Conservation (phyloP, 2,113 vertebrate species). For the Tichodroma muraria region DNA sequence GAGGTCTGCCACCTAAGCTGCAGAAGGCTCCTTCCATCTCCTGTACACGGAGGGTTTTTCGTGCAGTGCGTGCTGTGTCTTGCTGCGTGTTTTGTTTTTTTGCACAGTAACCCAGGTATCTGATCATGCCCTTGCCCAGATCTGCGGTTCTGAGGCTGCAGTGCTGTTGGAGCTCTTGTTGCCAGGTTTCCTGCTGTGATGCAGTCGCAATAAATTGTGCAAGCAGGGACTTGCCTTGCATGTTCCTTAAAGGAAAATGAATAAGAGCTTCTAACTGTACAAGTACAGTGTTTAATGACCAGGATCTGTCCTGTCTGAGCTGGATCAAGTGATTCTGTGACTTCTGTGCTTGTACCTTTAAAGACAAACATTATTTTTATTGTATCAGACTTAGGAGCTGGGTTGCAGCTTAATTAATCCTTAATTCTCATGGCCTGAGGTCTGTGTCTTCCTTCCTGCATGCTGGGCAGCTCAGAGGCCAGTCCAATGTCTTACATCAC, state of each 20-base stretch:
- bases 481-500: background rate
- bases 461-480: background rate
- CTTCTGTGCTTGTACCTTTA: background rate
- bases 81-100: constrained; percentile 6
- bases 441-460: background rate
- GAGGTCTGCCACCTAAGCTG: background rate
- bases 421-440: background rate
- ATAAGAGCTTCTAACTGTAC: background rate
- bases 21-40: background rate
- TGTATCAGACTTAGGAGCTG: background rate
- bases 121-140: background rate
- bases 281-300: background rate
- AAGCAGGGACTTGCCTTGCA: constrained; percentile 1
- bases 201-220: background rate
- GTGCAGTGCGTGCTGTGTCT: background rate
- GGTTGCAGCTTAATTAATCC: background rate
- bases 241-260: background rate
- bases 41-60: background rate
- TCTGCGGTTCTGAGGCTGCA: background rate
- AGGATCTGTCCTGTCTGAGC: background rate
- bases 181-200: background rate
- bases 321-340: background rate
- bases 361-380: background rate
- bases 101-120: background rate
- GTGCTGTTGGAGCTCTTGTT: background rate